A percentile compares a stretch with the other conserved stretches of the same genome.
Conservation (phyloP, 2,797 vertebrate genomes). For the Pelodytes ibericus region DNA sequence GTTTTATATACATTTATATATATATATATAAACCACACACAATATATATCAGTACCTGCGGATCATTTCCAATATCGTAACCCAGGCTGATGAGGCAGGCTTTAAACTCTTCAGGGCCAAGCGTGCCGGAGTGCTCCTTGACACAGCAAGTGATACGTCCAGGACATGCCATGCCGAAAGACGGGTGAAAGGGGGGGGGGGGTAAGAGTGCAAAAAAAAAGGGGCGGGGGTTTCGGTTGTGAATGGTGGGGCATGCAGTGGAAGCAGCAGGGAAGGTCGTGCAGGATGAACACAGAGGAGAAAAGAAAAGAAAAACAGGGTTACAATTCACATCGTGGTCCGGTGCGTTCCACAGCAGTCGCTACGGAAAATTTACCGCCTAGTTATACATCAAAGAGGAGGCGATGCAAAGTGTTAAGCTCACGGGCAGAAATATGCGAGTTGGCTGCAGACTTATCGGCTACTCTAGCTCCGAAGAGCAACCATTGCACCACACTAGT, state of each 20-base stretch:
- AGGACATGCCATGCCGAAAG: slow-evolving; percentile 79
- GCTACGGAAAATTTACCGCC: slow-evolving; percentile 39
- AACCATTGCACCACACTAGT: no score
- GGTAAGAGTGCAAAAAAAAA: slow-evolving; percentile 39
- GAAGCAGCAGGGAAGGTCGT: slow-evolving; percentile 65
- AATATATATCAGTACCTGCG: slow-evolving; percentile 89
- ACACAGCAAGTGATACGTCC: slow-evolving; percentile 72
- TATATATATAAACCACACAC: slow-evolving; percentile 51
- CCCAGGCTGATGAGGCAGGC: slow-evolving; percentile 99
- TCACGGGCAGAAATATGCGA: no score
- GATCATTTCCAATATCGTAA: slow-evolving; percentile 99
- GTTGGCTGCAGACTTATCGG: no score
- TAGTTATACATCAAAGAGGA: background rate
- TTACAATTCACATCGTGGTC: slow-evolving; percentile 68
- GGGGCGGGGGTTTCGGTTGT: slow-evolving; percentile 55
- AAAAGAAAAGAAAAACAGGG: slow-evolving; percentile 49
- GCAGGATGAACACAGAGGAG: slow-evolving; percentile 75
- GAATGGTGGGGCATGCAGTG: slow-evolving; percentile 64
- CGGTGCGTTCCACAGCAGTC: slow-evolving; percentile 65
- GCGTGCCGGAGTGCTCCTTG: slow-evolving; percentile 98
- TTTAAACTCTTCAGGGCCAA: slow-evolving; percentile 99
- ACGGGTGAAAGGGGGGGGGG: slow-evolving; percentile 68
- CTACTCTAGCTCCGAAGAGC: no score
- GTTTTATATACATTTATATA: slow-evolving; percentile 11
- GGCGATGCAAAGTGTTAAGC: no score